These are phyloP conservation scores for Colostygia pectinataria DNA, from an alignment of 2,888 invertebrate species.

Conservation along the genomic window DNA sequence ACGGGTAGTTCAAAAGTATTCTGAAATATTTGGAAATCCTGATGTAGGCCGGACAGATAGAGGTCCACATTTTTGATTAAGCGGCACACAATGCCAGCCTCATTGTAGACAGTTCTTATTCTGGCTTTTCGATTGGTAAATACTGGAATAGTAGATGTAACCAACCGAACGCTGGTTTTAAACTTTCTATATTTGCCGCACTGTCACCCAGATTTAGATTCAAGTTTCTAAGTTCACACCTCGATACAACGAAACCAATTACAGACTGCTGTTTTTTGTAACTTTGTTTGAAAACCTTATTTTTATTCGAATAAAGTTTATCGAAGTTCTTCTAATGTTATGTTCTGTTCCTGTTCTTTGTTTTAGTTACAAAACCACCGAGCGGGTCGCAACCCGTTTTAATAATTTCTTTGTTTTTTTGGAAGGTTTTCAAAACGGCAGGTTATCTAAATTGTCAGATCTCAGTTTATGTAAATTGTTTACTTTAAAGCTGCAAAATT, in stretches of 20 bases:
- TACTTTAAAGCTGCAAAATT: no score
- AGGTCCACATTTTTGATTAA: slow-evolving; percentile 18
- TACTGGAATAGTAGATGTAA: slow-evolving; percentile 9
- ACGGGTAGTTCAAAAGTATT: background rate
- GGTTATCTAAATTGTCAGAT: background rate
- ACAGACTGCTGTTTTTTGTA: no score
- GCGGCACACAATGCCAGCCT: slow-evolving; percentile 4
- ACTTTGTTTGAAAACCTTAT: no score
- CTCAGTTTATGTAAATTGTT: no score
- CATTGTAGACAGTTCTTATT: slow-evolving; percentile 7
- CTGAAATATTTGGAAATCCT: slow-evolving; percentile 1
- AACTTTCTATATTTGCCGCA: slow-evolving; percentile 7
- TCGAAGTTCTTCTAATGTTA: no score
- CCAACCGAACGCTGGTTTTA: background rate
- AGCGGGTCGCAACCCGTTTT: slow-evolving; percentile 4
- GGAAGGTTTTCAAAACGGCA: background rate
- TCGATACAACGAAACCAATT: no score
- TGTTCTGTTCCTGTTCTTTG: no score
- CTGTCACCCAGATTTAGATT: background rate
- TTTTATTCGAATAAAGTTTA: no score
- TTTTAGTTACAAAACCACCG: slow-evolving; percentile 3
- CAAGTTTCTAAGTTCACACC: background rate
- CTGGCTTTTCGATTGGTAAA: slow-evolving; percentile 4
- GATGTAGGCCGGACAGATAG: background rate
- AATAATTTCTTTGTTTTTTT: slow-evolving; percentile 1